Evolutionary conservation across 2,888 invertebrate genomes (phyloP), one percentile per base, ranked within the genome.

Genomic region (Oxyteleia sp.): DNA sequence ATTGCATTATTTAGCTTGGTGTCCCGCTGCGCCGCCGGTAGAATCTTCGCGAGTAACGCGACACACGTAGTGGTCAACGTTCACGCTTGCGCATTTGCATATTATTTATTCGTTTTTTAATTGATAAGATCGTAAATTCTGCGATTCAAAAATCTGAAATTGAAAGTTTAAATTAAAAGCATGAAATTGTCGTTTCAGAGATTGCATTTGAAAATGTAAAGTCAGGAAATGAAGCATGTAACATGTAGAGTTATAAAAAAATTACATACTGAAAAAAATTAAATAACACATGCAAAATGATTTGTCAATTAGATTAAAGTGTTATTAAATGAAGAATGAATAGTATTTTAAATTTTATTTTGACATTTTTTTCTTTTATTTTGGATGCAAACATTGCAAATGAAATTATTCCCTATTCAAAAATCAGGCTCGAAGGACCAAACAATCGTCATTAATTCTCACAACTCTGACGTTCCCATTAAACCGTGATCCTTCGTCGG

Each of bases 1-100:
- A 92, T 92, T 92, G 91, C 91, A 90, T 93, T 93, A 93, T 93
- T 92, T 92, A 92, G 91, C 89, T 76, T 75, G 90, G 88, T 88
- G 55, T 88, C 92, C 92, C 85, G 90, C 90, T 88, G 92, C 35
- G 92, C 75, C 59, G 87, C 88, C 90, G 86, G 88, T 74, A 88
- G 87, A 91, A 89, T 91, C 89, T 75, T 78, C 81, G 55, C 68
- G 51, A 66, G 69, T 79, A 76, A 71, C 69, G 84, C 83, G 79
- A 79, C 69, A 82, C 82, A 64, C 64, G 74, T 47, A 66, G 53
- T 47, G 57, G 41, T 64, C 72, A 35, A 55, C 71, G 57, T 59
- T 63, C 64, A n/a, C 55, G 61, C 51, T 41, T 32, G 45, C 15
- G 20, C 68, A 53, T 78, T 53, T 53, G 61, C 78, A 61, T 78